A percentile compares a stretch with the other conserved stretches of the same genome.
These are phyloP conservation scores for Ceratotherium simum DNA, from an alignment of 2,113 vertebrate species.

Conservation along the genomic window DNA sequence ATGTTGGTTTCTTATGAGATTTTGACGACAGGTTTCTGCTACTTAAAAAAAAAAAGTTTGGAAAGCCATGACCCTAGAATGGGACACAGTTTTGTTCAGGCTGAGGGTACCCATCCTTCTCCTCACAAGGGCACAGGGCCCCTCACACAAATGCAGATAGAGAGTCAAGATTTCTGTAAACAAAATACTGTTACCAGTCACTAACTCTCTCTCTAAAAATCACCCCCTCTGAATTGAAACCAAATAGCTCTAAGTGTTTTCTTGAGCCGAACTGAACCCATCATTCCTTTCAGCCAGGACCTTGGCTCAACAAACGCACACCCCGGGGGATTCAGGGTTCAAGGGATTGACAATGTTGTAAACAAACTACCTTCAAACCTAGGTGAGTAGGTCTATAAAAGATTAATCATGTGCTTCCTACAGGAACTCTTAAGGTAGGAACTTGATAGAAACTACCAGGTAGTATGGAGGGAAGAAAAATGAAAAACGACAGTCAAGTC, in stretches of 20 bases:
- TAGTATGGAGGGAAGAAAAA: not conserved
- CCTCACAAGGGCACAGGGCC: not conserved
- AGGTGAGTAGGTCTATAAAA: conserved; percentile 55
- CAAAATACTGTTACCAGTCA: not conserved
- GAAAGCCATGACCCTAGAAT: not conserved
- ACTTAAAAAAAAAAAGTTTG: not conserved
- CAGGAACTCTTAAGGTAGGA: conserved; percentile 51
- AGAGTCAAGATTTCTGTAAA: not conserved
- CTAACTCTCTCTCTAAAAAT: not conserved
- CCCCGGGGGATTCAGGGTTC: conserved; percentile 30
- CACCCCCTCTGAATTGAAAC: not conserved
- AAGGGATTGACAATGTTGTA: not conserved
- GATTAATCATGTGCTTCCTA: conserved; percentile 70
- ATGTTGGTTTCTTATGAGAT: not conserved
- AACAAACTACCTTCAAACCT: conserved; percentile 64
- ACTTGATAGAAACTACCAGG: conserved; percentile 35
- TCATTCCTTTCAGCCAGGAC: conserved; percentile 43
- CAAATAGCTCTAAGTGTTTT: conserved; percentile 15
- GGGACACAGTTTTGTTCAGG: not conserved
- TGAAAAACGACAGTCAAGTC: conserved; percentile 58
- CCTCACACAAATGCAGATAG: not conserved
- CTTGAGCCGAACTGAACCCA: conserved; percentile 46
- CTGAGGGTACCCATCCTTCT: not conserved
- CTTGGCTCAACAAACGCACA: not conserved
- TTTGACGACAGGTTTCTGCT: not conserved